Conservation (phyloP, 2,888 invertebrate species). For the Pterostichus niger region DNA sequence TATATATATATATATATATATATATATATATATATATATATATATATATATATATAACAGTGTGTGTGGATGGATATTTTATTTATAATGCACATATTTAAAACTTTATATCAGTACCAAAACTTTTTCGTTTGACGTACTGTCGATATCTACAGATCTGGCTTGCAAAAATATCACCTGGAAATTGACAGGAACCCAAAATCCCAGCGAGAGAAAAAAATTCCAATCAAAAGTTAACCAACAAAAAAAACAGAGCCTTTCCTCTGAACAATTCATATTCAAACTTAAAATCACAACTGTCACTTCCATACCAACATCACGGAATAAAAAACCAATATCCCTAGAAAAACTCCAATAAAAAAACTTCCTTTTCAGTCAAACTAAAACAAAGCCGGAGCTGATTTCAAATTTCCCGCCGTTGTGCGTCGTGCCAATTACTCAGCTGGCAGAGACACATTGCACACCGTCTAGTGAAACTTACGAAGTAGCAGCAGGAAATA, state of each 20-base stretch:
- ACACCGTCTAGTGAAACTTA: background rate
- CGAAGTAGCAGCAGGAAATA: slow-evolving; percentile 23
- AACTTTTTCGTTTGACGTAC: slow-evolving; percentile 18
- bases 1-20: too few species aligned
- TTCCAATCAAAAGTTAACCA: slow-evolving; percentile 50
- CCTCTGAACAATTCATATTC: slow-evolving; percentile 42
- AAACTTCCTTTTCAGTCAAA: slow-evolving; percentile 43
- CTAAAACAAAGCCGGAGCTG: slow-evolving; percentile 38
- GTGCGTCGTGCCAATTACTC: slow-evolving; percentile 26
- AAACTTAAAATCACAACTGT: slow-evolving; percentile 51
- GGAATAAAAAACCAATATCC: slow-evolving; percentile 50
- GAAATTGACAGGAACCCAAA: slow-evolving; percentile 37
- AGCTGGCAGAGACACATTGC: slow-evolving; percentile 33
- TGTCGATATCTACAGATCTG: background rate
- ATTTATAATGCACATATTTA: background rate
- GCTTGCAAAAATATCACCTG: slow-evolving; percentile 18
- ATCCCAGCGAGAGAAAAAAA: slow-evolving; percentile 22
- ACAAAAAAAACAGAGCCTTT: slow-evolving; percentile 29
- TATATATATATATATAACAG: background rate
- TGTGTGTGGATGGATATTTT: background rate
- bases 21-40: too few species aligned
- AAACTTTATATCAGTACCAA: background rate
- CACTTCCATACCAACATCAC: slow-evolving; percentile 49
- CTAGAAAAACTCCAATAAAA: slow-evolving; percentile 49
- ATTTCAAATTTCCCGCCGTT: slow-evolving; percentile 50